Percentiles rank a stretch among this genome's conserved stretches.
Evolutionary conservation across 2,888 invertebrate genomes (phyloP).

Genomic region (Cactoblastis cactorum): DNA sequence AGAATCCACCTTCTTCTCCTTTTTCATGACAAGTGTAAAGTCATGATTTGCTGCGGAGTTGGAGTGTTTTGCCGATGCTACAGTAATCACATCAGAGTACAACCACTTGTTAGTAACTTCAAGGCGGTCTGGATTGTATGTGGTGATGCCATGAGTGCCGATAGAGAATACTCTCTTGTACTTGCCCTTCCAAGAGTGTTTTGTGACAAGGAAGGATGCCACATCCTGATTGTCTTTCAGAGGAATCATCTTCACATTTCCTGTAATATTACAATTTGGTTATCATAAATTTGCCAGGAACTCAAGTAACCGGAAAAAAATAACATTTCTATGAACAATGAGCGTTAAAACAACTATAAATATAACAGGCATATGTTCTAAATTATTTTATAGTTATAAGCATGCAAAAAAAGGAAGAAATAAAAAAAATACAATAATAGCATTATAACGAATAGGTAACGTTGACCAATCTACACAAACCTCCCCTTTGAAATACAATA

Average conservation of each 20-base stretch:
- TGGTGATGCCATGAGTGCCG: conserved; percentile 96
- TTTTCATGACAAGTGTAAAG: conserved; percentile 91
- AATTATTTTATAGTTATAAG: background rate
- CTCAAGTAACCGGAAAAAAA: background rate
- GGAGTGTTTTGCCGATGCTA: conserved; percentile 81
- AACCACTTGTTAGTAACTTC: conserved; percentile 94
- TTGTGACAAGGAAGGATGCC: conserved; percentile 97
- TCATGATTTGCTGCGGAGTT: conserved; percentile 81
- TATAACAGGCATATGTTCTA: background rate
- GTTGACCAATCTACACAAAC: conserved; percentile 31
- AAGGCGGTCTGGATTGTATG: conserved; percentile 89
- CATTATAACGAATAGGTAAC: background rate
- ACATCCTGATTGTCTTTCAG: conserved; percentile 97
- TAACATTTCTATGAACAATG: conserved; percentile 23
- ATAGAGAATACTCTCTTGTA: conserved; percentile 98
- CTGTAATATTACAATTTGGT: conserved; percentile 33
- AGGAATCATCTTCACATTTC: conserved; percentile 86
- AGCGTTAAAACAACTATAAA: conserved; percentile 28
- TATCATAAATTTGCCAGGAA: background rate
- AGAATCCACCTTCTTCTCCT: conserved; percentile 93
- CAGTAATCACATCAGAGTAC: conserved; percentile 88
- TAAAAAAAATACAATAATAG: background rate
- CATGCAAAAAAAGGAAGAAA: background rate
- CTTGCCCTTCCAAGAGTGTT: conserved; percentile 99
- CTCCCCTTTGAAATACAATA: conserved; percentile 72